phyloP scores from a whole-genome alignment of 2,113 vertebrate species.

The Drymodes brunneopygia region DNA sequence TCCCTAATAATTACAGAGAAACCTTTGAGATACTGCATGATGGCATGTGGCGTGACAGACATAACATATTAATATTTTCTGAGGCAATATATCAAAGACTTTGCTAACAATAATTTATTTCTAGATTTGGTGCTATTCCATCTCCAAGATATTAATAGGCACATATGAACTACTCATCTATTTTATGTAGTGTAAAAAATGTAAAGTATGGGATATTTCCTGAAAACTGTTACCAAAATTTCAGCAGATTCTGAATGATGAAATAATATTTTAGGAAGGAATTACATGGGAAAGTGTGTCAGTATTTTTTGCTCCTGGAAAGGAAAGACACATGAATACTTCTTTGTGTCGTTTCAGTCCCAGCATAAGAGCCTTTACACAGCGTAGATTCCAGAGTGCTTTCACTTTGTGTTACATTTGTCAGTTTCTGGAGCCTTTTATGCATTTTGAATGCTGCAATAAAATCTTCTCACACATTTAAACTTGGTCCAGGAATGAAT shows the following conservation, averaged over 20 bases:
- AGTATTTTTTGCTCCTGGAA: background rate
- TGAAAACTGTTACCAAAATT: background rate
- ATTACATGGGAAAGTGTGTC: background rate
- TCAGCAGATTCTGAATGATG: background rate
- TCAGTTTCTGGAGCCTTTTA: background rate
- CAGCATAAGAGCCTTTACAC: background rate
- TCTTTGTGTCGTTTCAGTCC: background rate
- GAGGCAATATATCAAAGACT: background rate
- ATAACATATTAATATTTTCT: constrained; percentile 26
- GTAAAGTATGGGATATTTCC: background rate
- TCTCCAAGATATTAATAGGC: background rate
- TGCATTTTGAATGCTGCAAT: background rate
- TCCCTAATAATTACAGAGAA: constrained; percentile 61
- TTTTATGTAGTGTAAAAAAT: background rate
- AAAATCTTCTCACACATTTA: background rate
- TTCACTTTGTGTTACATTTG: background rate
- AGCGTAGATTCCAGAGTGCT: background rate
- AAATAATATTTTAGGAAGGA: background rate
- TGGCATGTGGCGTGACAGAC: background rate
- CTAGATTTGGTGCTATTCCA: background rate
- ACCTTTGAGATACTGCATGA: constrained; percentile 18
- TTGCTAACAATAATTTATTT: constrained; percentile 2
- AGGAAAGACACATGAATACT: background rate
- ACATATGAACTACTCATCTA: background rate
- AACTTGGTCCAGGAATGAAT: background rate